Base-by-base conservation (phyloP, 2,113 vertebrate genomes). In the Montifringilla adamsi region DNA sequence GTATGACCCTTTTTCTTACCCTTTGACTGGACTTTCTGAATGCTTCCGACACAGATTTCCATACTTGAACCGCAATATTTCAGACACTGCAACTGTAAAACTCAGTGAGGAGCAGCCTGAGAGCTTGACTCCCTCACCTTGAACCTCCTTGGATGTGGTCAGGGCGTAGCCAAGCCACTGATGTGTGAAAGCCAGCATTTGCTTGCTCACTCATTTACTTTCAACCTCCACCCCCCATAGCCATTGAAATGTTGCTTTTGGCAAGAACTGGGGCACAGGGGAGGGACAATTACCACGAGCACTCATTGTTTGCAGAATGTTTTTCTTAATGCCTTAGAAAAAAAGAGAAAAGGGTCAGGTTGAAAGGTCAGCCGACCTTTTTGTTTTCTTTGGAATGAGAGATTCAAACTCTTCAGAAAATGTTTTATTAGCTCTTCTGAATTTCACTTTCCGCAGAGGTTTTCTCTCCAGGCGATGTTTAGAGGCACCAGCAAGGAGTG, bases 221-320 rank as follows among this genome's bases (percentile, higher is more conserved):
- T 95, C 95, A 97, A 94, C 94, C 89, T 95, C 95, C 96, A 79
- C 96, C 96, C 96, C 94, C 95, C 91, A 95, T 94, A 95, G 92
- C 92, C 95, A 95, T 94, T 95, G 95, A 96, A 97, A 97, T 97
- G 95, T 97, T 97, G 96, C 96, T 97, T 93, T 97, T 97, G 96
- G 97, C 96, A 97, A 96, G 89, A 96, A 91, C 62, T 89, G 89
- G 92, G 90, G 95, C 95, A 94, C 89, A 87, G 93, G 93, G 95
- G 97, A 97, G 96, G 95, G 96, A 97, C 96, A 93, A 97, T 97
- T 97, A 97, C 96, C 94, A 97, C 90, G 72, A 97, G 87, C 89
- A 66, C 60, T 93, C 95, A 97, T 97, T 97, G 96, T 97, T 97
- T 97, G 96, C 95, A 96, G 95, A 95, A 97, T 97, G 96, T 97